Evolutionary conservation across 2,888 invertebrate species (phyloP), one percentile per base, ranked within the genome.

Genomic region (Cyrtodaria siliqua): DNA sequence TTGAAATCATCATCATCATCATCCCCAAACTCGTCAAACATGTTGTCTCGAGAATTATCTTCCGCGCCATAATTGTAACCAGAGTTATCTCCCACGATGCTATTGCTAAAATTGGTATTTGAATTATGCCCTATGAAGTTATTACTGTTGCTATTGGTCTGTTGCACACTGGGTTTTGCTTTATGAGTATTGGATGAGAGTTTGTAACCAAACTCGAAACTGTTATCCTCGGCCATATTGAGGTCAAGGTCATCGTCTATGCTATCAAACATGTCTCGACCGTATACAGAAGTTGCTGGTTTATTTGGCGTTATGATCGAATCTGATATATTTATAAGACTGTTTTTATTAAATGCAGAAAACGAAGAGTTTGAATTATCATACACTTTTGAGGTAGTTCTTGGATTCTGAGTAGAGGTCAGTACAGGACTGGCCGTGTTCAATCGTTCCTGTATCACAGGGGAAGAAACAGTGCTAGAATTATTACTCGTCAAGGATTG

Each of bases 1-100:
- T 72, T 69, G 33, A 79, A 84, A 38, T 81, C 75, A 42, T 84
- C 81, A 24, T 83, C 85, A 53, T 81, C 84, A 20, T 83, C 85
- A 52, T 81, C 84, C 24, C 64, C 70, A 72, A 78, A 76, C 2
- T 81, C 76, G 50, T 79, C 76, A 44, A 75, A 72, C 38, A 67
- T 20, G 49, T 72, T 44, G 6, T 16, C 44, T 9, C n/a, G 20
- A 18, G 20, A 71, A 49, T 70, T 60, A 14, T 71, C 63, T 18
- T 59, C 44, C 1, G 40, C 60, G 33, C 76, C 69, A 18, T 53
- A 60, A 44, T 49, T 42, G 24, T 71, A 50, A 14, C 2, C 64
- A 57, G 44, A 63, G 27, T 66, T 57, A 67, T 57, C 55, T 53
- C 68, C 68, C 53, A 42, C 40, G 16, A 18, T 40, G 9, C 33